phyloP scores from a whole-genome alignment of 2,888 invertebrate genomes.

The Tigriopus californicus region DNA sequence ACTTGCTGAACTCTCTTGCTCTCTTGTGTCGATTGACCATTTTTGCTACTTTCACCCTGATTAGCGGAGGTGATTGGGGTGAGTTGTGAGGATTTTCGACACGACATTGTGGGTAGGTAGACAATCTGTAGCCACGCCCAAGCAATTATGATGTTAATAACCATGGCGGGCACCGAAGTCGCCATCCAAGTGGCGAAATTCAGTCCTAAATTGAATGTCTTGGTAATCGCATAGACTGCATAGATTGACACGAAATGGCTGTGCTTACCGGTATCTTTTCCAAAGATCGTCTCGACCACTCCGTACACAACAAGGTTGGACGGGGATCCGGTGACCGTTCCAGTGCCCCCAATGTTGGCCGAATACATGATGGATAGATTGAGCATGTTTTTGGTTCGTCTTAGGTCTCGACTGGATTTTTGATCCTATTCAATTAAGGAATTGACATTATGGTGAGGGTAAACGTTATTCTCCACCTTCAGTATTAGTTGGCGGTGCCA shows the following conservation, averaged over 20 bases:
- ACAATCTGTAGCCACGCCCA: constrained; percentile 60
- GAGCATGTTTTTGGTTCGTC: constrained; percentile 20
- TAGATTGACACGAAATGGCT: too few relatives aligned
- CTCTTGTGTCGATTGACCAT: too few relatives aligned
- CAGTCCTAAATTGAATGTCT: constrained; percentile 25
- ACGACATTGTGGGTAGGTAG: constrained; percentile 24
- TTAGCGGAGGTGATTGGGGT: too few relatives aligned
- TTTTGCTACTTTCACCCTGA: too few relatives aligned
- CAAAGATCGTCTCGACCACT: constrained; percentile 1
- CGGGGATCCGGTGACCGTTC: constrained; percentile 24
- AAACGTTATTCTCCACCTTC: too few relatives aligned
- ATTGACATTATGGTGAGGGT: too few relatives aligned
- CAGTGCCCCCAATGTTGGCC: constrained; percentile 28
- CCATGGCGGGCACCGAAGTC: constrained; percentile 63
- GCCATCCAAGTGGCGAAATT: constrained; percentile 73
- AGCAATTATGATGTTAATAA: constrained; percentile 51
- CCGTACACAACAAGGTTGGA: constrained; percentile 6
- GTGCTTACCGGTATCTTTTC: constrained; percentile 28
- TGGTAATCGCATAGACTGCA: too few relatives aligned
- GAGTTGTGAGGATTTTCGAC: too few relatives aligned
- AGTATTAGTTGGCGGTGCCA: too few relatives aligned
- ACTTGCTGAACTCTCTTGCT: too few relatives aligned
- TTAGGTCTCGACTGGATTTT: too few relatives aligned
- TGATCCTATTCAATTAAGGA: too few relatives aligned
- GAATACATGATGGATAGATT: constrained; percentile 24